Conservation (phyloP, 2,113 vertebrate species). For the Lagopus leucura region DNA sequence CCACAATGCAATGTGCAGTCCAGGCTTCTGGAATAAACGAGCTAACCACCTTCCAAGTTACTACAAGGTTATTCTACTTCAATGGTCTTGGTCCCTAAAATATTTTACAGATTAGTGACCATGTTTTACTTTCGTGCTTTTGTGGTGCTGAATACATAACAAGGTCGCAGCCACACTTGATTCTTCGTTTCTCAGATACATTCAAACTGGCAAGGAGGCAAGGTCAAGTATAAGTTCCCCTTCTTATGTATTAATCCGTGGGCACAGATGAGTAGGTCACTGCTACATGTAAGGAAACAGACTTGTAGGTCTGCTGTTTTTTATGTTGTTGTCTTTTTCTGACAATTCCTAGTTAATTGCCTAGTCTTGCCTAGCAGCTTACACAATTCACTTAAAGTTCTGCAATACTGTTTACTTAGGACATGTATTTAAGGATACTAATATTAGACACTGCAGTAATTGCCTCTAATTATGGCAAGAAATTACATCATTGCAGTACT, state of each 20-base stretch:
- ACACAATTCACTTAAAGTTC: background rate
- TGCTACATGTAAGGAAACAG: background rate
- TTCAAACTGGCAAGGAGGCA: background rate
- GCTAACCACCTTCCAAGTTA: background rate
- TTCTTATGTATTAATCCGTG: background rate
- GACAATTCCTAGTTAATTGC: background rate
- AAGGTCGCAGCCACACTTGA: background rate
- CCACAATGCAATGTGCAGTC: background rate
- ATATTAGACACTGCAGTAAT: background rate
- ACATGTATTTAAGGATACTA: background rate
- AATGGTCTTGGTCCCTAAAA: background rate
- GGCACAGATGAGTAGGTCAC: background rate
- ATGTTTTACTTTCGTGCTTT: background rate
- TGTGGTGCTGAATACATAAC: background rate
- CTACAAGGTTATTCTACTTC: background rate
- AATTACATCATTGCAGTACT: background rate
- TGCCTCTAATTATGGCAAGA: background rate
- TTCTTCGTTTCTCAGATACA: background rate
- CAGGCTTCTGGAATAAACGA: background rate
- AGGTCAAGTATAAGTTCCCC: background rate
- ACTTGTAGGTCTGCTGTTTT: fast-evolving
- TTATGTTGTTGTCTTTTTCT: background rate
- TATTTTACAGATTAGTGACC: background rate
- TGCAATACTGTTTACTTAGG: background rate
- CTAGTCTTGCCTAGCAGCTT: background rate